A percentile compares a stretch with the other conserved stretches of the same genome.
These are phyloP conservation scores for Neoarius graeffei DNA, from an alignment of 2,113 vertebrate genomes.

Conservation along the genomic window DNA sequence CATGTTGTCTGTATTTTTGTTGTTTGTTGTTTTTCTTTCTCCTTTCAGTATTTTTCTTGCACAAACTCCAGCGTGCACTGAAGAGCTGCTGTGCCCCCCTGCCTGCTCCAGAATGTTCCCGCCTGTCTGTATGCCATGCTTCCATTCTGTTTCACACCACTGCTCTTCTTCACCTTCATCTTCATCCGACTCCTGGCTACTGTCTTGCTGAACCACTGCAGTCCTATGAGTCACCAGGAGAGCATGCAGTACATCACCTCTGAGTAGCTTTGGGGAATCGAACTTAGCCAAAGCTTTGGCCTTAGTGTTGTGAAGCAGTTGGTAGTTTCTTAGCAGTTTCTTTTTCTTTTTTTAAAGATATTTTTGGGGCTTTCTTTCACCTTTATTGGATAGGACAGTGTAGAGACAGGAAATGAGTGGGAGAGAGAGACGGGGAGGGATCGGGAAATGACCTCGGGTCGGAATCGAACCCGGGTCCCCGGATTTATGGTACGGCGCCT, in stretches of 20 bases:
- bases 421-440: no score
- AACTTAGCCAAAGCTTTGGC: neutral
- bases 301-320: neutral
- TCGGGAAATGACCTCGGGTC: no score
- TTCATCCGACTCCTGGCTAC: constrained; percentile 55
- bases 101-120: constrained; percentile 74
- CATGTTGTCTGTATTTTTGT: constrained; percentile 73
- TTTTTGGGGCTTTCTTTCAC: no score
- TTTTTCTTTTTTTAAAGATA: no score
- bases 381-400: no score
- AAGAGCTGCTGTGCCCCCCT: constrained; percentile 70
- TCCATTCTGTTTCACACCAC: constrained; percentile 65
- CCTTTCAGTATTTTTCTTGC: constrained; percentile 77
- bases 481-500: no score
- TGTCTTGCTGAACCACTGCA: constrained; percentile 22
- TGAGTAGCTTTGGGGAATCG: neutral
- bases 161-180: constrained; percentile 53
- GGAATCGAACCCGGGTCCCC: no score
- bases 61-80: constrained; percentile 65
- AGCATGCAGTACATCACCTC: constrained; percentile 13
- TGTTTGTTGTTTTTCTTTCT: constrained; percentile 65
- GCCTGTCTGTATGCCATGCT: constrained; percentile 67
- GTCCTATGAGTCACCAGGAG: constrained; percentile 39
- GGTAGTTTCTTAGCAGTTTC: neutral
- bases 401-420: no score